phyloP scores from a whole-genome alignment of 2,888 invertebrate species.

The Ophioninae sp. region DNA sequence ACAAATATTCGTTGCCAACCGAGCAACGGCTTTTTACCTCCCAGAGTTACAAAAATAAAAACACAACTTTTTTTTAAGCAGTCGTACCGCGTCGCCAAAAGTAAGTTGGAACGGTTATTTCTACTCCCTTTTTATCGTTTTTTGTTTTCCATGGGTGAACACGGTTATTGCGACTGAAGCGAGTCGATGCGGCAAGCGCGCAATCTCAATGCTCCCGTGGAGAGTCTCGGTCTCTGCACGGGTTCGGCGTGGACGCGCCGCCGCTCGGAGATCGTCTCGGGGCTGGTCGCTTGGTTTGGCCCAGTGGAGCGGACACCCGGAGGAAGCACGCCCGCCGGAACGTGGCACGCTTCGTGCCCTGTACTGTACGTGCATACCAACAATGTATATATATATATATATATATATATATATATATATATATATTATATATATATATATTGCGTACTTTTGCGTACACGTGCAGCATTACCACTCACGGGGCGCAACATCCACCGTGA shows the following conservation, averaged over 20 bases:
- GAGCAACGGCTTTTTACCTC: background rate
- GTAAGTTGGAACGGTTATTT: background rate
- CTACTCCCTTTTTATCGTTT: background rate
- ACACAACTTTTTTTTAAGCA: background rate
- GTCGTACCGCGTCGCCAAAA: slow-evolving; percentile 15
- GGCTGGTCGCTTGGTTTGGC: slow-evolving; percentile 75
- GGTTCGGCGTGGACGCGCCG: slow-evolving; percentile 41
- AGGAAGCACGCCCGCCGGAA: slow-evolving; percentile 81
- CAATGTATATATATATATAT: slow-evolving; percentile 20
- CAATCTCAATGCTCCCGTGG: slow-evolving; percentile 70
- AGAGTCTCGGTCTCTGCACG: slow-evolving; percentile 47
- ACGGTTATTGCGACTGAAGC: slow-evolving; percentile 61
- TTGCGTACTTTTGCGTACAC: slow-evolving; percentile 53
- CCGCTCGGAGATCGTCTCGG: slow-evolving; percentile 58
- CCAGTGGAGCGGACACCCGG: slow-evolving; percentile 81
- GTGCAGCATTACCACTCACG: slow-evolving; percentile 58
- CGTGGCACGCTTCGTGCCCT: slow-evolving; percentile 79
- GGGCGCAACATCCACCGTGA: slow-evolving; percentile 51
- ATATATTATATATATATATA: slow-evolving; percentile 21
- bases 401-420: slow-evolving; percentile 22
- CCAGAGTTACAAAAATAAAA: too few species aligned
- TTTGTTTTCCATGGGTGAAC: slow-evolving; percentile 36
- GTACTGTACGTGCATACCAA: slow-evolving; percentile 42
- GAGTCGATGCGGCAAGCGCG: slow-evolving; percentile 67
- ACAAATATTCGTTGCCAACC: background rate